A percentile compares a stretch with the other conserved stretches of the same genome.
phyloP scores from a whole-genome alignment of 2,113 vertebrate species.

The Epinephelus moara region DNA sequence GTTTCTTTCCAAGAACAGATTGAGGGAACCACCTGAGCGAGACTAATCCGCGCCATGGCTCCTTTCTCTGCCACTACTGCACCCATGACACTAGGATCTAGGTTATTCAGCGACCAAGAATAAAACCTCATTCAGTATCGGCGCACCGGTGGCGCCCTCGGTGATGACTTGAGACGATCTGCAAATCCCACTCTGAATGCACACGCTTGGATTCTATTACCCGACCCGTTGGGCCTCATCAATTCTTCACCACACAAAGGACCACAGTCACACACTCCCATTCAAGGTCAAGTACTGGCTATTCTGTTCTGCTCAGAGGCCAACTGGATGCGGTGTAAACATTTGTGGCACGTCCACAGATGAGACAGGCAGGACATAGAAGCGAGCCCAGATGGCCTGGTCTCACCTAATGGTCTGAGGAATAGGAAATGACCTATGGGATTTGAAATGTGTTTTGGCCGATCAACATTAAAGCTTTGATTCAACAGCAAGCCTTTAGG shows the following conservation, averaged over 20 bases:
- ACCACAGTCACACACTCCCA: constrained; percentile 30
- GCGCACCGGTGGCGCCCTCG: not conserved
- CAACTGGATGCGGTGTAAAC: constrained; percentile 35
- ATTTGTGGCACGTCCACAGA: constrained; percentile 33
- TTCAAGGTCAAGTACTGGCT: constrained; percentile 58
- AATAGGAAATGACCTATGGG: constrained; percentile 42
- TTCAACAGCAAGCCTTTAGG: constrained; percentile 15
- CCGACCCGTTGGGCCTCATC: constrained; percentile 51
- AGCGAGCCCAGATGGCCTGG: constrained; percentile 43
- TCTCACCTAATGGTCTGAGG: constrained; percentile 22
- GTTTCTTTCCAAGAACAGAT: constrained; percentile 34
- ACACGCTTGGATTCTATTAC: constrained; percentile 45
- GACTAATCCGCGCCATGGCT: constrained; percentile 48
- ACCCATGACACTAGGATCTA: constrained; percentile 40
- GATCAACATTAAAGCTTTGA: constrained; percentile 26
- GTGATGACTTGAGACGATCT: constrained; percentile 41
- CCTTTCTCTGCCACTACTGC: constrained; percentile 11
- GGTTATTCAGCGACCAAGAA: constrained; percentile 55
- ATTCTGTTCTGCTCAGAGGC: constrained; percentile 21
- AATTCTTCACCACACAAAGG: constrained; percentile 57
- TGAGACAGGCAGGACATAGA: constrained; percentile 13
- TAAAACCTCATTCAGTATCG: constrained; percentile 61
- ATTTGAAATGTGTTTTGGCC: constrained; percentile 45
- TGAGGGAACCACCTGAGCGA: constrained; percentile 38
- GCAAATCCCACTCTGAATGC: constrained; percentile 55